Evolutionary conservation across 2,888 invertebrate genomes (phyloP).

Genomic region (Phortica okadai): DNA sequence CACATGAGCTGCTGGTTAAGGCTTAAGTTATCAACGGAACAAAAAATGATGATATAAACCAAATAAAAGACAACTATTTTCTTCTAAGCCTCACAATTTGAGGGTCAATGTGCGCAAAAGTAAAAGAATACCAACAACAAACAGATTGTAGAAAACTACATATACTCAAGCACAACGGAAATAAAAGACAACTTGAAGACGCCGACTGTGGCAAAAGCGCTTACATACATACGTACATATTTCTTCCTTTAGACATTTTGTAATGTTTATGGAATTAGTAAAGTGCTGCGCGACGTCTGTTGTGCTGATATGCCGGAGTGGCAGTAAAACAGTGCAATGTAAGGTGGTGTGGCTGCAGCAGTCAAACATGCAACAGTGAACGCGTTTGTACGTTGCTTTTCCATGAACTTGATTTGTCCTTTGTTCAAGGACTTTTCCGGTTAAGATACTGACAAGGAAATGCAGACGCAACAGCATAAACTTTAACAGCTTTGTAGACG

Average conservation of each 20-base stretch:
- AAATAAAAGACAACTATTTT: background rate
- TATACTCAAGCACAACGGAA: background rate
- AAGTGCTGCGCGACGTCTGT: constrained; percentile 46
- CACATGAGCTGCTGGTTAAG: background rate
- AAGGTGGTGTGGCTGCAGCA: constrained; percentile 25
- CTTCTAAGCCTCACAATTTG: background rate
- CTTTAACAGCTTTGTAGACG: background rate
- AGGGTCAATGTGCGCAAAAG: constrained; percentile 32
- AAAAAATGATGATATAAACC: background rate
- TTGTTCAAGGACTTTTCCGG: constrained; percentile 73
- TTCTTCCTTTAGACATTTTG: constrained; percentile 59
- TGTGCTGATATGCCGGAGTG: background rate
- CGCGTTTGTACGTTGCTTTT: constrained; percentile 43
- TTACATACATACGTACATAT: background rate
- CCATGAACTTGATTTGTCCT: constrained; percentile 75
- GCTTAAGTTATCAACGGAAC: constrained; percentile 20
- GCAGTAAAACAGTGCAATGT: constrained; percentile 8
- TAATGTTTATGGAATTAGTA: constrained; percentile 70
- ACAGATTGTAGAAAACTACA: constrained; percentile 28
- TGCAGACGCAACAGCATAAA: constrained; percentile 17
- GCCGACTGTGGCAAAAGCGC: constrained; percentile 12
- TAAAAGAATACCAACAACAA: constrained; percentile 11
- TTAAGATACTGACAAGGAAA: constrained; percentile 34
- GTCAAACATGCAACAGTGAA: constrained; percentile 32
- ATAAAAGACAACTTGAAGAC: background rate